Evolutionary conservation across 2,797 vertebrate genomes (phyloP), one percentile per base, ranked within the genome.

Genomic region (Myotis pilosus): DNA sequence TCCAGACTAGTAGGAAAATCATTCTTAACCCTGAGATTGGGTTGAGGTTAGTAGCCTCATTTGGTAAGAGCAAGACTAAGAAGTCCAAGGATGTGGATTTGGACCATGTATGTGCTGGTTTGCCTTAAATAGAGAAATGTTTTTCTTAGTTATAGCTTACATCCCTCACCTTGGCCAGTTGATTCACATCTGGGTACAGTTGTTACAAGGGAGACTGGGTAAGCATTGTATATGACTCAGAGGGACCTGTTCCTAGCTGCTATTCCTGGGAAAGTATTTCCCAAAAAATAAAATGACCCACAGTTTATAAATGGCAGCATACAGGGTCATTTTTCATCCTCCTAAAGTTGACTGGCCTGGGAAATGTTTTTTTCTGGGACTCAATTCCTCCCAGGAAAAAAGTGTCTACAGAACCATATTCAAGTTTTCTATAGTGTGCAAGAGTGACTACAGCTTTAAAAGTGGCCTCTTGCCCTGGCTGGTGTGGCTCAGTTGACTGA

Each of bases 221-320:
- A 85, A 95, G 62, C 75, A 83, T 30, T 71, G 44, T 76, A 90
- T 90, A 51, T 92, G 88, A 96, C 95, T 92, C 80, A 89, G 76
- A 89, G 81, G 23, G 36, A 89, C 38, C 68, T 49, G 36, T 86
- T 85, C 33, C 62, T 87, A 76, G 60, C 38, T 85, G 60, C 62
- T 6, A 38, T 84, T 92, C 87, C 91, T 95, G 64, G 89, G 69
- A 96, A 95, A 85, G 88, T 79, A 76, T 91, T 90, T 92, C 74
- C 74, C 68, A 92, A 82, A 47, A 89, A 92, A 94, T 81, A 82
- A 92, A 92, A 94, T 68, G 60, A 88, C 23, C 30, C 25, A 68
- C 49, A 84, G 78, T 91, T 95, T 95, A 95, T 55, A 94, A 68
- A 91, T 78, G 57, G 76, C n/a, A 96, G 87, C 84, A 82, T 19